phyloP scores from a whole-genome alignment of 2,797 vertebrate species.

The Enteromius viviparus region DNA sequence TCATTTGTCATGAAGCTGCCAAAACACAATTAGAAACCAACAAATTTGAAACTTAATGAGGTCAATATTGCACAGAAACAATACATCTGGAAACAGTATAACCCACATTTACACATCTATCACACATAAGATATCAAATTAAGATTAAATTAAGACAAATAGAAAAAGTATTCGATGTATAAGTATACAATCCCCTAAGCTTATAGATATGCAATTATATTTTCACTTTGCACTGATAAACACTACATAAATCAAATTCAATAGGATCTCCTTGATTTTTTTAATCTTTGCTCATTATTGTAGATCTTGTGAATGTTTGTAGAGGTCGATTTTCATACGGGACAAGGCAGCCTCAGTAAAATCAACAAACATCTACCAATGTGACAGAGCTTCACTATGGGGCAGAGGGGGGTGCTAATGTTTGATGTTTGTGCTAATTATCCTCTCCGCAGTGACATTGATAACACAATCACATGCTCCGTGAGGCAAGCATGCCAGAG shows the following conservation, averaged over 20 bases:
- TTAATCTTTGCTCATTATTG: background rate
- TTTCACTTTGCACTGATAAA: background rate
- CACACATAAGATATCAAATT: no score
- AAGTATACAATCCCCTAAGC: no score
- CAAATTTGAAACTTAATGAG: background rate
- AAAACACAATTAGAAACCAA: background rate
- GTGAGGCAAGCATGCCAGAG: slow-evolving; percentile 60
- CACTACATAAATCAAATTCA: background rate
- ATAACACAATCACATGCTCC: slow-evolving; percentile 69
- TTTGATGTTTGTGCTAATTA: slow-evolving; percentile 50
- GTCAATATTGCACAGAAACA: no score
- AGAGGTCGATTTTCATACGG: background rate
- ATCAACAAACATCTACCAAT: slow-evolving; percentile 26
- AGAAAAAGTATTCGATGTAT: no score
- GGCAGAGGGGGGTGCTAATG: background rate
- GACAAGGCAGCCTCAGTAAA: slow-evolving; percentile 14
- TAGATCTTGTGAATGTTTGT: background rate
- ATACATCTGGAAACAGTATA: no score
- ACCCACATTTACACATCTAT: no score
- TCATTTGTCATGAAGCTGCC: background rate
- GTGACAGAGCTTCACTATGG: slow-evolving; percentile 17
- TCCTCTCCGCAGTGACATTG: slow-evolving; percentile 53
- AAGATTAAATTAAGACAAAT: no score
- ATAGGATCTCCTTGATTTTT: background rate
- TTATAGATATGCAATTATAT: background rate